Conservation (phyloP, 2,888 invertebrate genomes). For the Eupithecia abbreviata region DNA sequence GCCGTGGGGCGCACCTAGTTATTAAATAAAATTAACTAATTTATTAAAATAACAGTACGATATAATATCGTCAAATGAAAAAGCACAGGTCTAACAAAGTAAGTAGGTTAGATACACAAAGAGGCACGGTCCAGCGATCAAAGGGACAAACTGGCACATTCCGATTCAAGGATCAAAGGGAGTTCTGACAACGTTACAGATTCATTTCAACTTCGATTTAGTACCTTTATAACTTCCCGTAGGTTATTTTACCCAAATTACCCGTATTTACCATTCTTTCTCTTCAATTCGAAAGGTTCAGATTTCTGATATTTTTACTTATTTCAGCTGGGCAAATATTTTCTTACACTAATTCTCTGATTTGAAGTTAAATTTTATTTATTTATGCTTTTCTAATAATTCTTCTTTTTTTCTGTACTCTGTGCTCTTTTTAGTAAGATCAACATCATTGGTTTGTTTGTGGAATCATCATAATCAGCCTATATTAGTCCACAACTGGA, state of each 20-base stretch:
- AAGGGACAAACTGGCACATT: slow-evolving; percentile 21
- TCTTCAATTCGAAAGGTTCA: neutral
- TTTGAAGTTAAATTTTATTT: neutral
- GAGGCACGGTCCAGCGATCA: slow-evolving; percentile 32
- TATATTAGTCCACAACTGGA: too few species aligned
- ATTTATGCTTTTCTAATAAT: neutral
- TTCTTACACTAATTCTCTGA: neutral
- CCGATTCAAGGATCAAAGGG: slow-evolving; percentile 28
- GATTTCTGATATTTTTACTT: neutral
- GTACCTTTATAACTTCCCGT: slow-evolving; percentile 1
- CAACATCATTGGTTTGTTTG: neutral
- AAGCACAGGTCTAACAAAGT: neutral
- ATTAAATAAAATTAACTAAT: too few species aligned
- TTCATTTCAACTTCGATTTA: slow-evolving; percentile 19
- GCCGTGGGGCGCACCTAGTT: too few species aligned
- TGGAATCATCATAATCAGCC: too few species aligned
- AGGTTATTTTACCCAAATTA: slow-evolving; percentile 6
- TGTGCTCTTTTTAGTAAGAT: neutral
- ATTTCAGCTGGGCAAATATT: neutral
- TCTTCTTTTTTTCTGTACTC: neutral
- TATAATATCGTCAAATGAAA: neutral
- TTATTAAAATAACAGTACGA: too few species aligned
- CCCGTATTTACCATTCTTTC: neutral
- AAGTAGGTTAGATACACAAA: slow-evolving; percentile 10
- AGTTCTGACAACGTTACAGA: slow-evolving; percentile 24